phyloP scores from a whole-genome alignment of 1,140 invertebrate species.

The Catajapyx aquilonaris region DNA sequence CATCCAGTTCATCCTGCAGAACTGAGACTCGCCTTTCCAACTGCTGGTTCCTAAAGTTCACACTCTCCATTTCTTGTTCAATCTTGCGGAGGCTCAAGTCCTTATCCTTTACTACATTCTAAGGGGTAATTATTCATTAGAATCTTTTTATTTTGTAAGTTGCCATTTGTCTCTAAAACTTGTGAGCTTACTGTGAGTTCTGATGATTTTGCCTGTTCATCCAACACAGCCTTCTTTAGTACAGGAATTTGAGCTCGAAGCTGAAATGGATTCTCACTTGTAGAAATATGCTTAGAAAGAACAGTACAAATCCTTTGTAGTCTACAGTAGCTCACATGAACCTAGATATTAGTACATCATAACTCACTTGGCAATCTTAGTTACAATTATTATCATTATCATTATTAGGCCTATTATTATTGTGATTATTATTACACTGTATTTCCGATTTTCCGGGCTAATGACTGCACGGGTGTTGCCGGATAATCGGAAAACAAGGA shows the following conservation, averaged over 20 bases:
- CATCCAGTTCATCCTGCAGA: constrained; percentile 70
- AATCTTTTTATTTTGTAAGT: constrained; percentile 2
- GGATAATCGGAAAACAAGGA: too few relatives aligned
- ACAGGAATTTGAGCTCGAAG: constrained; percentile 70
- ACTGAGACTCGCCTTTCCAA: constrained; percentile 68
- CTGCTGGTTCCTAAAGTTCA: constrained; percentile 83
- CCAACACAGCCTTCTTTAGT: constrained; percentile 73
- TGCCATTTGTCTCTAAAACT: neutral
- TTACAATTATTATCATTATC: neutral
- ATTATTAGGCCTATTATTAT: too few relatives aligned
- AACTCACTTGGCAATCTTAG: neutral
- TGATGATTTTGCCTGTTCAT: constrained; percentile 59
- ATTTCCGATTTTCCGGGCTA: too few relatives aligned
- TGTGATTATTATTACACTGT: too few relatives aligned
- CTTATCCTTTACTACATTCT: constrained; percentile 54
- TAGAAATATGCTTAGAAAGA: neutral
- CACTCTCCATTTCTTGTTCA: constrained; percentile 80
- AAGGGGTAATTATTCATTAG: constrained; percentile 17
- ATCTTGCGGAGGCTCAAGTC: constrained; percentile 64
- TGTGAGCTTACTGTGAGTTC: constrained; percentile 26
- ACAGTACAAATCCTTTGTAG: constrained; percentile 2
- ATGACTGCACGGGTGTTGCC: too few relatives aligned
- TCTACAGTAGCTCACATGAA: constrained; percentile 12
- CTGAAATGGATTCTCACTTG: constrained; percentile 25
- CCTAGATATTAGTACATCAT: constrained; percentile 2